These are phyloP conservation scores for Drosophila pseudotakahashii DNA, from an alignment of 2,888 invertebrate genomes.

Conservation along the genomic window DNA sequence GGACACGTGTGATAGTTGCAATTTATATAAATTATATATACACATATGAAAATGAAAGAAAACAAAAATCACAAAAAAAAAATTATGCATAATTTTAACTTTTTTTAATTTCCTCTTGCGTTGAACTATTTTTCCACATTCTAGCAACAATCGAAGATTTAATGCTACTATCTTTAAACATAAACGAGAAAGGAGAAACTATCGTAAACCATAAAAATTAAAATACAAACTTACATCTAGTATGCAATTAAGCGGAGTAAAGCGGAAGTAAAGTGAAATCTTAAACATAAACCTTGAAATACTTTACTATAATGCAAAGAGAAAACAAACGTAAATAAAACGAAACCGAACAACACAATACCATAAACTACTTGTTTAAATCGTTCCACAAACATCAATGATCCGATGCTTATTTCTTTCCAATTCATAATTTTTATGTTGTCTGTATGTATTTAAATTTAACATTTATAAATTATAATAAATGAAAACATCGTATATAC, in stretches of 20 bases:
- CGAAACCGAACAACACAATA: conserved; percentile 47
- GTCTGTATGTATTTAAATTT: conserved; percentile 80
- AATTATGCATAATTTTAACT: conserved; percentile 58
- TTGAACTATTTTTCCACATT: conserved; percentile 52
- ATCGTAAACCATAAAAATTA: conserved; percentile 50
- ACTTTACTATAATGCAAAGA: conserved; percentile 40
- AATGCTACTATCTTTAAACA: conserved; percentile 70
- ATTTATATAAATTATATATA: conserved; percentile 73
- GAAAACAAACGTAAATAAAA: conserved; percentile 34
- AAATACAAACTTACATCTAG: conserved; percentile 47
- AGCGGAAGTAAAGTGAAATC: conserved; percentile 52
- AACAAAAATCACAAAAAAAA: conserved; percentile 44
- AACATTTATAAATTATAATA: conserved; percentile 76
- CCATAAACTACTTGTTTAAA: conserved; percentile 56
- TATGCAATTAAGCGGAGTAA: conserved; percentile 53
- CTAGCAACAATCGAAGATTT: conserved; percentile 77
- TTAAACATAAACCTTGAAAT: conserved; percentile 53
- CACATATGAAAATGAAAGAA: conserved; percentile 43
- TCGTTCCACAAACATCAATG: conserved; percentile 45
- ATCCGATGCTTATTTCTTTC: conserved; percentile 63
- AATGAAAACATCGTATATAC: conserved; percentile 61
- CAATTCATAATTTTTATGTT: conserved; percentile 79
- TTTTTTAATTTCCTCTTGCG: conserved; percentile 28
- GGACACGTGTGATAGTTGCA: conserved; percentile 80
- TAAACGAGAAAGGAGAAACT: conserved; percentile 42